phyloP scores from a whole-genome alignment of 2,797 vertebrate species.

The Numenius phaeopus region DNA sequence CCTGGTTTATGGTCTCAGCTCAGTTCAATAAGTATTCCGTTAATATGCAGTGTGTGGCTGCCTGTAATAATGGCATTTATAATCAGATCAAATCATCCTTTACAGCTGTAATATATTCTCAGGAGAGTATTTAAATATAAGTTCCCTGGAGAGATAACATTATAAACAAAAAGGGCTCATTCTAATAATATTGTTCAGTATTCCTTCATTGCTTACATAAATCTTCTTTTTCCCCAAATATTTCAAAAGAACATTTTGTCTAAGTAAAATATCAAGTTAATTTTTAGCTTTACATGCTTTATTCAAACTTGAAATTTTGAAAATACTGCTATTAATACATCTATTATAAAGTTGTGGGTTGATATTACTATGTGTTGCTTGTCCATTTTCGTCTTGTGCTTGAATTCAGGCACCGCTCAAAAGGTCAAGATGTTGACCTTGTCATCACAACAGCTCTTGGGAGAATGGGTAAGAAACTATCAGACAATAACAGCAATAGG shows the following conservation, averaged over 20 bases:
- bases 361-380: neutral
- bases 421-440: neutral
- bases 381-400: neutral
- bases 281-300: neutral
- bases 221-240: neutral
- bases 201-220: neutral
- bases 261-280: neutral
- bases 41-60: neutral
- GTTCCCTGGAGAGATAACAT: neutral
- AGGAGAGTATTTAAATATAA: neutral
- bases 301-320: neutral
- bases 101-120: neutral
- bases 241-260: neutral
- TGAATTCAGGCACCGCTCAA: neutral
- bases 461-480: neutral
- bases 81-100: neutral
- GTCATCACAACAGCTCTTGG: neutral
- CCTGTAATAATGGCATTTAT: neutral
- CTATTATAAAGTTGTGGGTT: neutral
- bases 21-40: neutral
- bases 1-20: neutral
- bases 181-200: neutral
- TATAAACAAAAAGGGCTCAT: neutral
- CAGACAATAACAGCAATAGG: neutral
- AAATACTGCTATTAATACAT: neutral